Evolutionary conservation across 2,888 invertebrate genomes (phyloP), one percentile per base, ranked within the genome.

Genomic region (Eudemis profundana): DNA sequence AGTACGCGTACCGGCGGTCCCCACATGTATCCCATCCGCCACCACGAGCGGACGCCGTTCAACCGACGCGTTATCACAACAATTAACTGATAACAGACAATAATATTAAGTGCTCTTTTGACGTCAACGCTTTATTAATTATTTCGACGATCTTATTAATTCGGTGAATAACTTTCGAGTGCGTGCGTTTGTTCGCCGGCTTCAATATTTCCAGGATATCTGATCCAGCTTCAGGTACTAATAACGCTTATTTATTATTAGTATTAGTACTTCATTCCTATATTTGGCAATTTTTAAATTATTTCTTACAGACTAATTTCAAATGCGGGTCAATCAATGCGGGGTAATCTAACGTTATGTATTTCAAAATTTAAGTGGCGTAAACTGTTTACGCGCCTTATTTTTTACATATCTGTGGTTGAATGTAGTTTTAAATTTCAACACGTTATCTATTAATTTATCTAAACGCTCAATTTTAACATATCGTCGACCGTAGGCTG

Each of bases 51-150:
- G 81, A 76, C 83, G 86, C 29, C 46, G 23, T 68, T 61, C 69
- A 63, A 69, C 63, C 70, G n/a, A n/a, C n/a, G n/a, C n/a, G n/a
- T 78, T 86, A 84, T 84, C 83, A 79, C 60, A 71, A 78, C 73
- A 79, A 82, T 82, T 85, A 79, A 65, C 72, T 81, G 85, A 85
- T 89, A 85, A 80, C 79, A 70, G 63, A 78, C 71, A 69, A 73
- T 68, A 76, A 70, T 70, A 74, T 75, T 82, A 81, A 78, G 81
- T 76, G 66, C 69, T 57, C 70, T n/a, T 60, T 62, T 74, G 72
- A 82, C 83, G 79, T 82, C 79, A 79, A 23, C 19, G 40, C 44
- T 46, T 59, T 53, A 56, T 49, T 33, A 33, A 29, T 27, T 53
- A 42, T 59, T 53, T 51, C 15, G 15, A 7, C 29, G 29, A 17